These are phyloP conservation scores for Pterois miles DNA, from an alignment of 2,797 vertebrate genomes.

Conservation along the genomic window DNA sequence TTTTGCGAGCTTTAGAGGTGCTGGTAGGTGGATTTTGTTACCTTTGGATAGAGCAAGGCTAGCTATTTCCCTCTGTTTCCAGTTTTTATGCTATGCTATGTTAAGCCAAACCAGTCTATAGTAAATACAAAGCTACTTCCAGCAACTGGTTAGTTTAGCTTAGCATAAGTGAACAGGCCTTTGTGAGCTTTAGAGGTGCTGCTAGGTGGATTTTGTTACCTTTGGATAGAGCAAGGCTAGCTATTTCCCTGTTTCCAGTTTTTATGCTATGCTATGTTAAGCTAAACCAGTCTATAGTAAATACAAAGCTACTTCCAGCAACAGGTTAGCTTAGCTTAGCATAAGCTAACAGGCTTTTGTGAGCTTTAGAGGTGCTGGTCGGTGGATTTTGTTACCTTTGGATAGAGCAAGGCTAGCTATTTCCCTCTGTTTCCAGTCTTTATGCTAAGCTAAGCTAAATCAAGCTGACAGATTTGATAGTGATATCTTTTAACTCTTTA, in stretches of 20 bases:
- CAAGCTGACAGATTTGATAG: neutral
- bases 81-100: conserved; percentile 9
- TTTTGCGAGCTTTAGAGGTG: neutral
- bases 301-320: neutral
- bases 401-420: neutral
- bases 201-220: neutral
- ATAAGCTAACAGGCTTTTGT: neutral
- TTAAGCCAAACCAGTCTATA: too few species aligned
- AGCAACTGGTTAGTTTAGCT: neutral
- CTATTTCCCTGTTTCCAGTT: neutral
- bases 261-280: conserved; percentile 16
- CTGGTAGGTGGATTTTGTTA: neutral
- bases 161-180: neutral
- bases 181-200: too few species aligned
- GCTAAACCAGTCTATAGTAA: neutral
- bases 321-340: neutral
- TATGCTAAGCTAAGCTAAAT: conserved; percentile 7
- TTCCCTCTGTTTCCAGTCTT: neutral
- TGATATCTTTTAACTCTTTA: neutral
- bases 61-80: neutral
- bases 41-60: neutral
- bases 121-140: too few species aligned
- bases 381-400: neutral
- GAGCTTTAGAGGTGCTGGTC: too few species aligned
- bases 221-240: neutral